These are phyloP conservation scores for Semotilus atromaculatus DNA, from an alignment of 2,797 vertebrate genomes.

Conservation along the genomic window DNA sequence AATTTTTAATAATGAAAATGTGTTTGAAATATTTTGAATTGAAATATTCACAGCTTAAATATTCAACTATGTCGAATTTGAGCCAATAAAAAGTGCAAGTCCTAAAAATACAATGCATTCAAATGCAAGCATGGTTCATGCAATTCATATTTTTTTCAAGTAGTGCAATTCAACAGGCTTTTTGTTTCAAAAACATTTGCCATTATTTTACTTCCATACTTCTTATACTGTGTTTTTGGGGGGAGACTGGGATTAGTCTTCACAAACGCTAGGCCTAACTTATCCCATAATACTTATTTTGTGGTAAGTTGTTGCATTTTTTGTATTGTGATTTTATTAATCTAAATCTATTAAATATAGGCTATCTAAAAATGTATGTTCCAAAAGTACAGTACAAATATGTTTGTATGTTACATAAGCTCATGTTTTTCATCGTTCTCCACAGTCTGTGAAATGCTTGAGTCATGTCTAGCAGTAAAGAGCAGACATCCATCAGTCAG, in stretches of 20 bases:
- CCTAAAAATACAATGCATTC: too few species aligned
- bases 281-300: background rate
- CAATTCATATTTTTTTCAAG: too few species aligned
- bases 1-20: too few species aligned
- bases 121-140: too few species aligned
- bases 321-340: background rate
- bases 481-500: conserved; percentile 74
- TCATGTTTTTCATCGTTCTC: background rate
- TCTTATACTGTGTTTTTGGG: background rate
- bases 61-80: too few species aligned
- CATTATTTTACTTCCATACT: too few species aligned
- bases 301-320: background rate
- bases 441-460: background rate
- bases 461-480: conserved; percentile 73
- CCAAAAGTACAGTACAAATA: background rate
- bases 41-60: too few species aligned
- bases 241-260: background rate
- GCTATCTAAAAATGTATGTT: background rate
- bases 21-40: too few species aligned
- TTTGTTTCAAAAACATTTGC: too few species aligned
- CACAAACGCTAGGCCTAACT: background rate
- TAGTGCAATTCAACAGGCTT: too few species aligned
- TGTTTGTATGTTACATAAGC: background rate
- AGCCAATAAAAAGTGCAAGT: too few species aligned
- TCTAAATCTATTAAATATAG: background rate